Percentiles rank a stretch among this genome's conserved stretches.
Conservation (phyloP, 2,113 vertebrate species). For the Silurus glanis region DNA sequence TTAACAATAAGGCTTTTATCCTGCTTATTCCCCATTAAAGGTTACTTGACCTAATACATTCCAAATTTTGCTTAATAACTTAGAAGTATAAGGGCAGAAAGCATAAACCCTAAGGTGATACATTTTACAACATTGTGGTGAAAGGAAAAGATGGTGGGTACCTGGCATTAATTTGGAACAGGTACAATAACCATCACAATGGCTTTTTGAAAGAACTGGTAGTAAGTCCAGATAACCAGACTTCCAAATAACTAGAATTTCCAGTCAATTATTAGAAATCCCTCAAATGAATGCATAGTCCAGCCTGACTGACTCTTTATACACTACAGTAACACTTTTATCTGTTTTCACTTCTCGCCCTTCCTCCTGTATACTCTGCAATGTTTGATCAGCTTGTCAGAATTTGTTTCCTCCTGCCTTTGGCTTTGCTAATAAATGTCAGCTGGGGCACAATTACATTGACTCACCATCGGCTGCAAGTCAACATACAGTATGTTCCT, state of each 20-base stretch:
- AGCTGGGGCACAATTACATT: conserved; percentile 58
- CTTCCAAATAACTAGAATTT: background rate
- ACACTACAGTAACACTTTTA: background rate
- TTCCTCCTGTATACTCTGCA: background rate
- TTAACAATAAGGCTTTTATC: background rate
- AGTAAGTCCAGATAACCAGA: background rate
- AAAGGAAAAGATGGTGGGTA: background rate
- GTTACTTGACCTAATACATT: background rate
- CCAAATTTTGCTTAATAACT: background rate
- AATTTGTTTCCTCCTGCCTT: background rate
- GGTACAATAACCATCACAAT: background rate
- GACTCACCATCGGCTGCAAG: conserved; percentile 63
- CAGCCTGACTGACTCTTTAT: background rate
- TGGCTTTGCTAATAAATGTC: conserved; percentile 25
- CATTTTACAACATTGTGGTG: background rate
- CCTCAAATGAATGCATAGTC: background rate
- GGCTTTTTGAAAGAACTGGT: background rate
- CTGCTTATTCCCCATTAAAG: background rate
- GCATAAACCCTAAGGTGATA: background rate
- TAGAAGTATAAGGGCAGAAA: background rate
- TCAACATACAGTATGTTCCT: conserved; percentile 56
- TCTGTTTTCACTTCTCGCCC: background rate
- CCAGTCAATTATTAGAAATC: background rate
- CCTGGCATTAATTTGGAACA: background rate
- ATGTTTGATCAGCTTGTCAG: conserved; percentile 1